Percentiles rank a stretch among this genome's conserved stretches.
These are phyloP conservation scores for Plumapathes pennacea DNA, from an alignment of 92 coral and sea anemone species.

Conservation along the genomic window DNA sequence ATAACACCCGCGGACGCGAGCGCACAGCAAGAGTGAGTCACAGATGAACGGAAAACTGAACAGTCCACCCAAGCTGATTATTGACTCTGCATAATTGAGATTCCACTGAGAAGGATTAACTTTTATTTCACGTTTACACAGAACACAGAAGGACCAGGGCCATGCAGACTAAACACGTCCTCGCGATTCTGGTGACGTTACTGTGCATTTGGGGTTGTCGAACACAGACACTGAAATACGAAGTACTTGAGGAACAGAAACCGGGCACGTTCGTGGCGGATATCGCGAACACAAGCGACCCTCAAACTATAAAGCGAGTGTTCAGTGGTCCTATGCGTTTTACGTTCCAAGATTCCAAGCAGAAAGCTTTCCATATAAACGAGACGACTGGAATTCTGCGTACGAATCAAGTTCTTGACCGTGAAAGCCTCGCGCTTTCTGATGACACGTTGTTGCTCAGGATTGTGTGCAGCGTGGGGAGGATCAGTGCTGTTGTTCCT, in stretches of 20 bases:
- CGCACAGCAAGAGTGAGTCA: no score
- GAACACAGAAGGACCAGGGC: no score
- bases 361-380: constrained; percentile 36
- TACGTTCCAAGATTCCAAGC: constrained; percentile 43
- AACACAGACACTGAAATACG: constrained; percentile 34
- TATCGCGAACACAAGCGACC: constrained; percentile 45
- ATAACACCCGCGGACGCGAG: no score
- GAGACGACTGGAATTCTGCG: constrained; percentile 52
- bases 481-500: constrained; percentile 35
- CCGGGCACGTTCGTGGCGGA: constrained; percentile 67
- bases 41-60: no score
- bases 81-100: no score
- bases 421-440: constrained; percentile 52
- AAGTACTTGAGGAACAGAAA: constrained; percentile 63
- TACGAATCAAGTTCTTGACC: constrained; percentile 50
- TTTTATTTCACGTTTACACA: no score
- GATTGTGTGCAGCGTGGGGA: constrained; percentile 32
- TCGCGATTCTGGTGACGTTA: no score
- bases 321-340: constrained; percentile 43
- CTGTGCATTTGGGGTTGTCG: no score
- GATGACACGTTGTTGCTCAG: constrained; percentile 56
- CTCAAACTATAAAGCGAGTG: constrained; percentile 17
- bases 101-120: no score
- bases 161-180: no score
- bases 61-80: no score